A percentile compares a stretch with the other conserved stretches of the same genome.
Evolutionary conservation across 92 coral and sea anemone genomes (phyloP).

Genomic region (Umimayanthus kanabou): DNA sequence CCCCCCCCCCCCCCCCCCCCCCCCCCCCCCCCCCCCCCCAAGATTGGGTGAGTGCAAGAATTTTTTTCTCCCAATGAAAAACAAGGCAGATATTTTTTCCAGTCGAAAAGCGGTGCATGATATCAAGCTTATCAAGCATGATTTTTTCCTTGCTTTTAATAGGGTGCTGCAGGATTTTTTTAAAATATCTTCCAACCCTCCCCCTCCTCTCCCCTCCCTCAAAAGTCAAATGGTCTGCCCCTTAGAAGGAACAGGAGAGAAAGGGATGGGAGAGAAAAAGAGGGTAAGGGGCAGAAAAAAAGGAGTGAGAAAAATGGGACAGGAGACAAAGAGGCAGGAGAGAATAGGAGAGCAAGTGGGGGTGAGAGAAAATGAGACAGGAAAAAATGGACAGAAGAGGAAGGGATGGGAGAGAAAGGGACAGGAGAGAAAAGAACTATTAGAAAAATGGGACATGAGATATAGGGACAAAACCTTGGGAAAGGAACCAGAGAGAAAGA

Average conservation of each 20-base stretch:
- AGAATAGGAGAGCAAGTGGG: not conserved
- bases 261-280: not conserved
- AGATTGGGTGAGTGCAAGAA: too few species aligned
- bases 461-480: not conserved
- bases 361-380: not conserved
- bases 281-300: not conserved
- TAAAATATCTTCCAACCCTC: too few species aligned
- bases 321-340: not conserved
- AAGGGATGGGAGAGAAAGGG: not conserved
- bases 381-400: not conserved
- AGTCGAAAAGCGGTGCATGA: too few species aligned
- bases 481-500: not conserved
- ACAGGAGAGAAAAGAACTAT: not conserved
- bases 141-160: too few species aligned
- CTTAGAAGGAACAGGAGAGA: not conserved
- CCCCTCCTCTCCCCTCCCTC: too few species aligned
- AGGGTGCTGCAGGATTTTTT: too few species aligned
- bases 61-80: too few species aligned
- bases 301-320: not conserved
- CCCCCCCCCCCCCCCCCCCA: too few species aligned
- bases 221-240: too few species aligned
- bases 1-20: too few species aligned
- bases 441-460: not conserved
- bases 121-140: too few species aligned
- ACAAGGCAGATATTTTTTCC: too few species aligned